These are phyloP conservation scores for Ciconia maguari DNA, from an alignment of 2,113 vertebrate genomes.

Conservation along the genomic window DNA sequence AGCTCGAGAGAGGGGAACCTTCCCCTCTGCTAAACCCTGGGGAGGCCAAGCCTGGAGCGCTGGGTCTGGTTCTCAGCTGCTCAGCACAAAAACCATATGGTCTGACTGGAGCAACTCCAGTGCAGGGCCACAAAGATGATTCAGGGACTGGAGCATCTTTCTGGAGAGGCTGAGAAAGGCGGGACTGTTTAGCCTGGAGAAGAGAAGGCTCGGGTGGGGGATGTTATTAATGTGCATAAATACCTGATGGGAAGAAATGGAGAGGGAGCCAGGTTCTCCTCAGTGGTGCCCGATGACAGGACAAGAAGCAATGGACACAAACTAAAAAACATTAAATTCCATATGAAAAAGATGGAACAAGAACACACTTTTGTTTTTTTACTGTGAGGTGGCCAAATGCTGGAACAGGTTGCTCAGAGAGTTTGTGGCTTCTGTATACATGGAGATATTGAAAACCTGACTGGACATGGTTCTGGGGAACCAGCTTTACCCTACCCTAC, in stretches of 20 bases:
- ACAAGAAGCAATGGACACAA: neutral
- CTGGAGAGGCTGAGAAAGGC: neutral
- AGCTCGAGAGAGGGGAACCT: neutral
- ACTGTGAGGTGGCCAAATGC: neutral
- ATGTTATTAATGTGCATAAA: neutral
- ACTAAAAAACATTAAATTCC: neutral
- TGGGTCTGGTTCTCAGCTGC: neutral
- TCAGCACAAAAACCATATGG: rapidly evolving
- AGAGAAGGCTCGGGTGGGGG: neutral
- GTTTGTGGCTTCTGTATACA: neutral
- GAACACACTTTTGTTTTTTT: neutral
- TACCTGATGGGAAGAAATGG: neutral
- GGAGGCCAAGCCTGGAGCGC: neutral
- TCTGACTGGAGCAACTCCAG: neutral
- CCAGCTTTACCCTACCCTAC: neutral
- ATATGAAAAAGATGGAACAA: neutral
- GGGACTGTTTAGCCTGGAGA: neutral
- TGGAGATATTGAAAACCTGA: neutral
- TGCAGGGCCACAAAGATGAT: neutral
- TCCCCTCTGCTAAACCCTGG: neutral
- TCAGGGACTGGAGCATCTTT: neutral
- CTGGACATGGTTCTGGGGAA: neutral
- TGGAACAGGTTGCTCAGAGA: neutral
- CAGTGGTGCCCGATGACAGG: neutral
- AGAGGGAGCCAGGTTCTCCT: neutral